Base-by-base conservation (phyloP, 2,888 invertebrate genomes). In the Patella pellucida region DNA sequence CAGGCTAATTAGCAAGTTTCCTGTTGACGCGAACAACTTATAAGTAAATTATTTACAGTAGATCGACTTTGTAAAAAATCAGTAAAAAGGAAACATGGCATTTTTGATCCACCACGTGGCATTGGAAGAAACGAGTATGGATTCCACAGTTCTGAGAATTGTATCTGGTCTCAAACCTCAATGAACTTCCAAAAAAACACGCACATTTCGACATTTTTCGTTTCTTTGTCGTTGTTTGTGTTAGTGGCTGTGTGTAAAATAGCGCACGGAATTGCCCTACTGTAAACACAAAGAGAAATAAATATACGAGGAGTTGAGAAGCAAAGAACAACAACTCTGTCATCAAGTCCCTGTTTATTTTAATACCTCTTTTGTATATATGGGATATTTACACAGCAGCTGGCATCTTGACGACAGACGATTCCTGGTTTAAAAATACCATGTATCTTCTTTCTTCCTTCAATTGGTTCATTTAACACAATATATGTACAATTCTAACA, bases 41-140 rank as follows among this genome's bases (percentile, higher is more conserved):
- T 75, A 75, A 75, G 78, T 78, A 78, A 78, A 78, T 75, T 75
- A 76, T 78, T 76, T 74, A 71, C 74, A 72, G 71, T 76, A 74
- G 69, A 72, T 74, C 69, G 72, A 76, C 68, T 78, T 78, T 74
- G 31, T 69, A 52, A 56, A 74, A 70, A 74, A 56, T 56, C 54
- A 56, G 69, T 62, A 62, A 19, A 62, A 62, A 23, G 41, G 41
- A 41, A 41, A 41, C 41, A 41, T 41, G 41, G 41, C 41, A 41
- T 41, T 41, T 41, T 41, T 41, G 41, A 9, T 41, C 41, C 1
- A 41, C 41, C 41, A 41, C 41, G 41, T 41, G 41, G 41, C 41
- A 41, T 7, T 41, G 41, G 41, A 41, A 41, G 41, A 41, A 41
- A 41, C 41, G 9, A 41, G 41, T 41, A 41, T 41, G 41, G 41